Conservation (phyloP, 2,113 vertebrate species). For the Laticauda colubrina region DNA sequence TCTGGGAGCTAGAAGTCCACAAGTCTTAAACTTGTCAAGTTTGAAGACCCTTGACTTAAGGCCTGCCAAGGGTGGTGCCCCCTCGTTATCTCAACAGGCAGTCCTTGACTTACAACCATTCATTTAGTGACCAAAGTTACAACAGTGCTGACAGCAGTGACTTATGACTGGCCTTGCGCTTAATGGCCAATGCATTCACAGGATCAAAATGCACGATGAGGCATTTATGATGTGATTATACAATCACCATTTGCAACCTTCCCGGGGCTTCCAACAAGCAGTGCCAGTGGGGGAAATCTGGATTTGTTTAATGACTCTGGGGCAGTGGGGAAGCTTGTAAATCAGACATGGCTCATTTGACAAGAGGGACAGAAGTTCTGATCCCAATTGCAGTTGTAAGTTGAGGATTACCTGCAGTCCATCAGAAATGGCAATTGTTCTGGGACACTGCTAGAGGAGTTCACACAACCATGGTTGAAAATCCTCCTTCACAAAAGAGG, state of each 20-base stretch:
- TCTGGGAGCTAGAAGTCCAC: too few species aligned
- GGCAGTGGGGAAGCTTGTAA: neutral
- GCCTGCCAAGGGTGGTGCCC: neutral
- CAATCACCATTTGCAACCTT: neutral
- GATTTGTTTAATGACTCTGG: neutral
- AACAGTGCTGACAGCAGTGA: neutral
- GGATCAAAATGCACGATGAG: neutral
- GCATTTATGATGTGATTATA: neutral
- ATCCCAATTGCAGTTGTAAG: neutral
- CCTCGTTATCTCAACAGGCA: neutral
- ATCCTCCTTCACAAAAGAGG: neutral
- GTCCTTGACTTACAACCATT: neutral
- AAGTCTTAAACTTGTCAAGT: too few species aligned
- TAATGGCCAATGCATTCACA: neutral
- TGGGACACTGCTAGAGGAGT: neutral
- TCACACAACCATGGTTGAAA: neutral
- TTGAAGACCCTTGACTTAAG: too few species aligned
- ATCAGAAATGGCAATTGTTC: neutral
- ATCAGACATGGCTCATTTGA: neutral
- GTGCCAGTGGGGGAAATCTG: neutral
- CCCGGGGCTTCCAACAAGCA: neutral
- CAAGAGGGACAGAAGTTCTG: neutral
- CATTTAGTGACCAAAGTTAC: neutral
- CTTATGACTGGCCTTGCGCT: neutral
- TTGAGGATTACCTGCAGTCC: neutral